Conservation (phyloP, 1,140 invertebrate genomes). For the Magallana angulata region DNA sequence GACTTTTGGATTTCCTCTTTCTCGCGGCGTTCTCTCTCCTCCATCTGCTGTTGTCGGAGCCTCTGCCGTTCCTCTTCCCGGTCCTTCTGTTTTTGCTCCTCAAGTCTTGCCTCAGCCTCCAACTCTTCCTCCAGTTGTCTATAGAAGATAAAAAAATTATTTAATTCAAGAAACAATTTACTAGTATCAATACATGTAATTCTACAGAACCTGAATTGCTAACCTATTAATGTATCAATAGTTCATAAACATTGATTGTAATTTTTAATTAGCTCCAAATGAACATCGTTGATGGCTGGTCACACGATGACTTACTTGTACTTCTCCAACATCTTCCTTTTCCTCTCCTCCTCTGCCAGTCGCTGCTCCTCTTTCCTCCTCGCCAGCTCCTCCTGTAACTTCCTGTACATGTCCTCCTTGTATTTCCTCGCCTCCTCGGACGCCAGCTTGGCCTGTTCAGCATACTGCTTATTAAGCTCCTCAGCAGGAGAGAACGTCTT, state of each 20-base stretch:
- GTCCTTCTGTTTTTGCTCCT: constrained; percentile 69
- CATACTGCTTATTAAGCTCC: constrained; percentile 72
- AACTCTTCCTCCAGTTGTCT: constrained; percentile 73
- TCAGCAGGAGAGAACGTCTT: constrained; percentile 70
- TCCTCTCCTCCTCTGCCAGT: constrained; percentile 71
- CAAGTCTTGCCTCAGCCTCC: constrained; percentile 68
- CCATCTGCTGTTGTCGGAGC: constrained; percentile 69
- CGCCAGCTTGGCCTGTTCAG: constrained; percentile 70
- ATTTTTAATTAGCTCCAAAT: no score
- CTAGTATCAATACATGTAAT: no score
- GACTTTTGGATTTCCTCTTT: constrained; percentile 68
- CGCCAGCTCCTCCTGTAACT: constrained; percentile 73
- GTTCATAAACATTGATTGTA: no score
- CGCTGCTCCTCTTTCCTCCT: constrained; percentile 67
- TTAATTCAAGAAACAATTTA: neutral
- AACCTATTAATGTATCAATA: no score
- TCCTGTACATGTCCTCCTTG: constrained; percentile 65
- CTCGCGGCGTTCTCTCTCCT: constrained; percentile 69
- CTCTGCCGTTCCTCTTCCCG: constrained; percentile 70
- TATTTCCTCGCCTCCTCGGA: constrained; percentile 68
- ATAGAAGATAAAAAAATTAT: constrained; percentile 25
- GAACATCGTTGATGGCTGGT: no score
- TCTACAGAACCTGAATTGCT: no score
- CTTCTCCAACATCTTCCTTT: constrained; percentile 69
- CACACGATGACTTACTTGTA: constrained; percentile 63